A percentile compares a stretch with the other conserved stretches of the same genome.
These are phyloP conservation scores for Halcyon smyrnensis DNA, from an alignment of 2,797 vertebrate species.

Conservation along the genomic window DNA sequence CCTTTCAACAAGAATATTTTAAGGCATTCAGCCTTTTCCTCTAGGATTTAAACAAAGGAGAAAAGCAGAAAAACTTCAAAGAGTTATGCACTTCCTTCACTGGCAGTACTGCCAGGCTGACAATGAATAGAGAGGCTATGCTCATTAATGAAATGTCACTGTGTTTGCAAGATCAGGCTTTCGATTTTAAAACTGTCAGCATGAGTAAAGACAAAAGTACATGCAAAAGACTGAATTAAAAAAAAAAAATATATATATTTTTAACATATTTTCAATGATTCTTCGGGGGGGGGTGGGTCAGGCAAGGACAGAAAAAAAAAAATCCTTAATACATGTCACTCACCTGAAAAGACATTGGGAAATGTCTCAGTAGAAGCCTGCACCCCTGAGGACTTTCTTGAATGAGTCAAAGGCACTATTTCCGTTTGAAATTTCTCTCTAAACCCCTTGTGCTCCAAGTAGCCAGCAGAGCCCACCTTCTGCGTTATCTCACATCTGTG, in stretches of 20 bases:
- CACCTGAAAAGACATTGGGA: slow-evolving; percentile 93
- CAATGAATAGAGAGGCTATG: neutral
- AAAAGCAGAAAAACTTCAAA: slow-evolving; percentile 46
- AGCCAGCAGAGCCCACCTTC: slow-evolving; percentile 80
- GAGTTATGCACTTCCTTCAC: slow-evolving; percentile 35
- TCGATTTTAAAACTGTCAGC: neutral
- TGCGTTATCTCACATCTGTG: slow-evolving; percentile 45
- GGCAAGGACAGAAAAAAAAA: neutral
- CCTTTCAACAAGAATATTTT: slow-evolving; percentile 9
- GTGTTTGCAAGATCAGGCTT: neutral
- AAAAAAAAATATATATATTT: neutral
- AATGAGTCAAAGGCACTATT: slow-evolving; percentile 78
- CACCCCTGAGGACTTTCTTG: slow-evolving; percentile 83
- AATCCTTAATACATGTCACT: slow-evolving; percentile 30
- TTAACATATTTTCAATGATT: neutral
- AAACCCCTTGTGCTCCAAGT: slow-evolving; percentile 75
- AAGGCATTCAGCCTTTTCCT: slow-evolving; percentile 1
- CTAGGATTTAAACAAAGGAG: slow-evolving; percentile 17
- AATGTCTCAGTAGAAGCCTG: slow-evolving; percentile 84
- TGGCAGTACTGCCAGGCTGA: slow-evolving; percentile 2
- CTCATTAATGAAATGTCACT: neutral
- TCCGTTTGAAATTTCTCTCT: slow-evolving; percentile 74
- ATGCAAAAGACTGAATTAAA: neutral
- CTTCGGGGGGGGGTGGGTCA: too few species aligned
- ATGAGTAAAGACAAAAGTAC: neutral